A percentile compares a stretch with the other conserved stretches of the same genome.
These are phyloP conservation scores for Natrix natrix DNA, from an alignment of 2,797 vertebrate genomes.

Conservation along the genomic window DNA sequence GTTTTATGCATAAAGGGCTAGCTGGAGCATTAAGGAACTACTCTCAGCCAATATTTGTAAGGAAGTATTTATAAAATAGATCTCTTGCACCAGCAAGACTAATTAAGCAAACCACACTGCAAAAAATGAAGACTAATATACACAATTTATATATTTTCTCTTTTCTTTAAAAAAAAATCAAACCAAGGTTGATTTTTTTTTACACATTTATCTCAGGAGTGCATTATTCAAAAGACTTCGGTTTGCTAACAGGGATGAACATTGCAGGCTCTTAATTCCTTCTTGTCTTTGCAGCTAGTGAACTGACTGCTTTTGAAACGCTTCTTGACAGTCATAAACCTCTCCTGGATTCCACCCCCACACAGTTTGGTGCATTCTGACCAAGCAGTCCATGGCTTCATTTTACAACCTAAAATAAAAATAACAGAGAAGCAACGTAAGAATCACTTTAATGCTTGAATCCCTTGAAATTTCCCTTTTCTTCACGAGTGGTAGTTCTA, in stretches of 20 bases:
- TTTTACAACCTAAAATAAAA: conserved; percentile 83
- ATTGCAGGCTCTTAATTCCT: conserved; percentile 95
- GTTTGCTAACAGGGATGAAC: conserved; percentile 91
- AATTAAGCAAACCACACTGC: conserved; percentile 71
- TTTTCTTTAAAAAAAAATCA: conserved; percentile 58
- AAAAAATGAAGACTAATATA: conserved; percentile 75
- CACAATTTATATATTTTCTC: conserved; percentile 61
- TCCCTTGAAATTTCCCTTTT: neutral
- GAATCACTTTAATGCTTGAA: neutral
- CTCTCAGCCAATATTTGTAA: conserved; percentile 56
- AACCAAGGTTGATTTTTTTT: conserved; percentile 71
- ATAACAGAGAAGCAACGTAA: neutral
- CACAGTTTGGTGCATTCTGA: conserved; percentile 92
- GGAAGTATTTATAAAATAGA: conserved; percentile 71
- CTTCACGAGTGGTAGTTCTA: neutral
- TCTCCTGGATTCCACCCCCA: conserved; percentile 93
- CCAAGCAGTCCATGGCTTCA: conserved; percentile 96
- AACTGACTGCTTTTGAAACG: conserved; percentile 89
- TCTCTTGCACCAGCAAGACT: conserved; percentile 73
- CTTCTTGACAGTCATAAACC: conserved; percentile 94
- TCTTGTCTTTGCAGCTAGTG: conserved; percentile 97
- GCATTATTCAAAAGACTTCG: conserved; percentile 58
- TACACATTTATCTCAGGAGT: conserved; percentile 69
- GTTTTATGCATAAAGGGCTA: conserved; percentile 63
- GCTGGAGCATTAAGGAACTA: conserved; percentile 59